Conservation (phyloP, 2,113 vertebrate species). For the Halichoerus grypus region DNA sequence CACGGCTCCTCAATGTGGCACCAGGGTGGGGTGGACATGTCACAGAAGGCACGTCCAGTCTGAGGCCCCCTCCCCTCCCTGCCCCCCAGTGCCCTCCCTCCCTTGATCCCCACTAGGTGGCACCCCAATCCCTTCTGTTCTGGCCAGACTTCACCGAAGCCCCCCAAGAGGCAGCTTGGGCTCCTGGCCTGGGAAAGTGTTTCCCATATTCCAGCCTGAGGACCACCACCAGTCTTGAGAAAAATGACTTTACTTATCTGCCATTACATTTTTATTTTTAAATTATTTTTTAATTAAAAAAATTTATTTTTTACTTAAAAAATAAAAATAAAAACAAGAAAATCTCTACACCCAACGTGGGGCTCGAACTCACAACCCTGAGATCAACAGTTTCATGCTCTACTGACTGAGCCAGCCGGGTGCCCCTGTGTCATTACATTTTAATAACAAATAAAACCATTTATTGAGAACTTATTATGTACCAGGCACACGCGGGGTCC, state of each 20-base stretch:
- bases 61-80: background rate
- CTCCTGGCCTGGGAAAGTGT: background rate
- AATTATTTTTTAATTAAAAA: background rate
- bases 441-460: background rate
- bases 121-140: background rate
- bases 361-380: background rate
- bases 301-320: background rate
- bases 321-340: too few relatives aligned
- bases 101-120: background rate
- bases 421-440: background rate
- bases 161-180: background rate
- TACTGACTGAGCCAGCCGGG: background rate
- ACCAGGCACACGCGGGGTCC: background rate
- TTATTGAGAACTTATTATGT: background rate
- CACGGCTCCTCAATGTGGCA: fast-evolving
- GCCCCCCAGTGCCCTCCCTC: too few relatives aligned
- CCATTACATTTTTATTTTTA: background rate
- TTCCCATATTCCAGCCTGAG: background rate
- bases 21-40: background rate
- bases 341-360: background rate
- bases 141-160: background rate
- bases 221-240: background rate
- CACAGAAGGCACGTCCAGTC: too few relatives aligned
- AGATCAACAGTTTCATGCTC: background rate
- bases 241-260: background rate